These are phyloP conservation scores for Stenichneumon culpator DNA, from an alignment of 2,888 invertebrate genomes.

Conservation along the genomic window DNA sequence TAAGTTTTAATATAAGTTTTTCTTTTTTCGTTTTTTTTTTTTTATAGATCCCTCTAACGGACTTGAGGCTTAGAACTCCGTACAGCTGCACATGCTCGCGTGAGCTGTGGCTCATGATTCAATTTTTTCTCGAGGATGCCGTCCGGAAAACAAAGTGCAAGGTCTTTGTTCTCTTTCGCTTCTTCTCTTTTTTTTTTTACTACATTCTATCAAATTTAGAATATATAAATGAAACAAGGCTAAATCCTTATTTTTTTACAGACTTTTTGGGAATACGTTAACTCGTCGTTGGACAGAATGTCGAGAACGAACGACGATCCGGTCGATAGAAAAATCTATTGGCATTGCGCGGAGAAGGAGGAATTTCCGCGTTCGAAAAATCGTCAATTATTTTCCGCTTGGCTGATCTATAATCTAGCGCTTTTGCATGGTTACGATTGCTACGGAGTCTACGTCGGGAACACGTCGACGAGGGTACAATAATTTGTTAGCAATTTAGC, in stretches of 20 bases:
- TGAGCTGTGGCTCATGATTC: constrained; percentile 87
- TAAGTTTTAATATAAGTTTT: background rate
- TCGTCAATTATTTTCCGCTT: constrained; percentile 84
- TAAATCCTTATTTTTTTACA: constrained; percentile 58
- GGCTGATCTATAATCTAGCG: constrained; percentile 85
- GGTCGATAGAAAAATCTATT: constrained; percentile 56
- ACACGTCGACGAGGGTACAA: constrained; percentile 76
- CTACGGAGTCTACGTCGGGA: constrained; percentile 82
- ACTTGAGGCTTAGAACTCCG: constrained; percentile 85
- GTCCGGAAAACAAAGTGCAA: constrained; percentile 75
- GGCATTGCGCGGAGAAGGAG: constrained; percentile 66
- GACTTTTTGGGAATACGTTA: constrained; percentile 86
- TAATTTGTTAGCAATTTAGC: background rate
- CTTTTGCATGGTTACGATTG: constrained; percentile 83
- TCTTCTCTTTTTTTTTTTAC: background rate
- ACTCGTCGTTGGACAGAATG: constrained; percentile 79
- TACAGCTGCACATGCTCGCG: constrained; percentile 87
- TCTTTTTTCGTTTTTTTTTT: constrained; percentile 54
- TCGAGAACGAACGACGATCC: constrained; percentile 71
- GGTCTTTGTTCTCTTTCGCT: constrained; percentile 62
- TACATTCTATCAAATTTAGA: background rate
- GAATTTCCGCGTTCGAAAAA: constrained; percentile 77
- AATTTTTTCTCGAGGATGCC: constrained; percentile 84
- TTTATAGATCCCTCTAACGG: constrained; percentile 82
- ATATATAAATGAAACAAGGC: background rate